Evolutionary conservation across 37 sponge, comb jelly and placozoan genomes (phyloP).

Genomic region (Dysidea cf. avara): DNA sequence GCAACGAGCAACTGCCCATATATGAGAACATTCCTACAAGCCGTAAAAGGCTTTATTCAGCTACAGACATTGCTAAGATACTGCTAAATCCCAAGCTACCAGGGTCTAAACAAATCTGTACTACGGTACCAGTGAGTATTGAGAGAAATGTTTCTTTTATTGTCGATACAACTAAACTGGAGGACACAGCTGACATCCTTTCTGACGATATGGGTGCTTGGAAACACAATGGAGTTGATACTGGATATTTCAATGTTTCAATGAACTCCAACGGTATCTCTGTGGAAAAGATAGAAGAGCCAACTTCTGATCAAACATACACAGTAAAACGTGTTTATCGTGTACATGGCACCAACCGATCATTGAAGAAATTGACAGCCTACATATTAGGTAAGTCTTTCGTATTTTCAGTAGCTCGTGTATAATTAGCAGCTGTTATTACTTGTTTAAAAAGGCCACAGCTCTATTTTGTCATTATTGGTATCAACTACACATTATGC

Average conservation of each 20-base stretch:
- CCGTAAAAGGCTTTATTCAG: not conserved
- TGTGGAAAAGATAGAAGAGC: too few relatives aligned
- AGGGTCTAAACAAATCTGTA: not conserved
- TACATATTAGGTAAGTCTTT: too few relatives aligned
- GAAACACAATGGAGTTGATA: conserved; percentile 13
- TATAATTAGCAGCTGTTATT: too few relatives aligned
- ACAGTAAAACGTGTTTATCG: conserved; percentile 20
- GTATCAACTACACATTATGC: too few relatives aligned
- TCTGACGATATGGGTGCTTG: conserved; percentile 9
- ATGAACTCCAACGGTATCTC: too few relatives aligned
- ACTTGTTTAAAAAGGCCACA: too few relatives aligned
- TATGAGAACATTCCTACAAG: not conserved
- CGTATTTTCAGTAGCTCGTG: too few relatives aligned
- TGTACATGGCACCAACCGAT: not conserved
- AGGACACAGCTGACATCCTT: not conserved
- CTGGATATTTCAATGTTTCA: too few relatives aligned
- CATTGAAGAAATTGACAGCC: too few relatives aligned
- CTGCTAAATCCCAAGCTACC: conserved; percentile 1
- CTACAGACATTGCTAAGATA: not conserved
- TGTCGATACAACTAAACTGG: not conserved
- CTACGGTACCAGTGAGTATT: not conserved
- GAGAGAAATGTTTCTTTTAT: conserved; percentile 9
- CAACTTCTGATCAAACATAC: not conserved
- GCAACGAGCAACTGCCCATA: too few relatives aligned
- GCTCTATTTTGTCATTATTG: too few relatives aligned